Base-by-base conservation (phyloP, 2,888 invertebrate genomes). In the Elmis aenea region DNA sequence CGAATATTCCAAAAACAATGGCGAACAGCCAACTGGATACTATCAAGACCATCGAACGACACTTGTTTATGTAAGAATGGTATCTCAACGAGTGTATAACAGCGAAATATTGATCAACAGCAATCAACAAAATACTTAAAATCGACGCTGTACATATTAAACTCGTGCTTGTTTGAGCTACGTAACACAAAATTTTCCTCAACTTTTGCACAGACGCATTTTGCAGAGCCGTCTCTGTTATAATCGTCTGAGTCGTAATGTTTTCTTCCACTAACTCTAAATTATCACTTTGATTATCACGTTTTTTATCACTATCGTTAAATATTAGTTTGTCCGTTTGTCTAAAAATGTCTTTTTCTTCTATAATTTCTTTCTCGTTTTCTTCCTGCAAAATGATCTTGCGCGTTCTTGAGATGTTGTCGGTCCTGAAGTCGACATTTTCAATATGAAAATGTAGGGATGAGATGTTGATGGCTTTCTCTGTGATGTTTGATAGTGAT, bases 31-130 rank as follows among this genome's bases (percentile, higher is more conserved):
- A 75, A n/a, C 70, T 66, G 14, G 66, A 56, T 5, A 67, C 50
- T 27, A 75, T 72, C 35, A 75, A 58, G 1, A 71, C 57, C 0
- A 61, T 67, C 21, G 72, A 73, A 41, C 71, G 67, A 28, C 69
- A 60, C 40, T 71, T 72, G 59, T 72, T 73, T 42, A 76, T 71
- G 38, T 71, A 69, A 39, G 75, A 73, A 42, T 77, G 76, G 55
- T 81, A 81, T 22, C 78, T 71, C 20, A 82, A 61, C 1, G 81
- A 79, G 42, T 77, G 77, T 25, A 79, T 74, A 5, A 82, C 79
- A 1, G 81, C 81, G 48, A 76, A 76, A 58, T 79, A 81, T 51
- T 81, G 75, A 56, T 81, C 81, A 33, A 80, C 61, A 5, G 77
- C 78, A 46, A 81, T 79, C 20, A 79, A 66, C 4, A 81, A 67